A percentile compares a stretch with the other conserved stretches of the same genome.
Conservation (phyloP, 2,797 vertebrate genomes). For the Enoplosus armatus region DNA sequence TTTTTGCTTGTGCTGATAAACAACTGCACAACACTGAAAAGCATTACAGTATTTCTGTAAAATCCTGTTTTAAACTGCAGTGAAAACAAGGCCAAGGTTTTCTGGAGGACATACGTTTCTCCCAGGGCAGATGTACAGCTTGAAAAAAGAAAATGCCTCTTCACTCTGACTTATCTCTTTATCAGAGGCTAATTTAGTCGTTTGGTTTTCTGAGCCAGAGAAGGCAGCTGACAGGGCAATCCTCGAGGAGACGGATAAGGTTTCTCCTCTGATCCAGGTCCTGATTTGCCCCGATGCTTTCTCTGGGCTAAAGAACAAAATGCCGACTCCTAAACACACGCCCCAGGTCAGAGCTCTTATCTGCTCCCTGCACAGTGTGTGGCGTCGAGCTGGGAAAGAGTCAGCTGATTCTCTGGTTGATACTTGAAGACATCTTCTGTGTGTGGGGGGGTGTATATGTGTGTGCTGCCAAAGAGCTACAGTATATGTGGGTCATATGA, state of each 20-base stretch:
- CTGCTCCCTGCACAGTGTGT: slow-evolving; percentile 29
- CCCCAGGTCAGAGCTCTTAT: slow-evolving; percentile 50
- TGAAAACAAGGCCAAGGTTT: slow-evolving; percentile 26
- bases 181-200: slow-evolving; percentile 57
- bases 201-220: slow-evolving; percentile 47
- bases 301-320: slow-evolving; percentile 44
- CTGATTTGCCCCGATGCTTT: slow-evolving; percentile 27
- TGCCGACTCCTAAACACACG: slow-evolving; percentile 17
- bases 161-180: slow-evolving; percentile 27
- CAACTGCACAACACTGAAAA: too few species aligned
- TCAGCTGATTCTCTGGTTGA: slow-evolving; percentile 20
- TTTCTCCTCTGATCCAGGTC: slow-evolving; percentile 49
- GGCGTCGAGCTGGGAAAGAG: slow-evolving; percentile 19
- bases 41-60: background rate
- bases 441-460: background rate
- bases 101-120: slow-evolving; percentile 17
- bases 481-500: background rate
- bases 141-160: background rate
- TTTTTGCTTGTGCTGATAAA: background rate
- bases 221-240: slow-evolving; percentile 43
- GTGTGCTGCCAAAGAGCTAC: background rate
- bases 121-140: background rate
- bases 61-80: background rate
- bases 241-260: slow-evolving; percentile 40
- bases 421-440: background rate